These are phyloP conservation scores for Aphis gossypii DNA, from an alignment of 1,140 invertebrate species.

Conservation along the genomic window DNA sequence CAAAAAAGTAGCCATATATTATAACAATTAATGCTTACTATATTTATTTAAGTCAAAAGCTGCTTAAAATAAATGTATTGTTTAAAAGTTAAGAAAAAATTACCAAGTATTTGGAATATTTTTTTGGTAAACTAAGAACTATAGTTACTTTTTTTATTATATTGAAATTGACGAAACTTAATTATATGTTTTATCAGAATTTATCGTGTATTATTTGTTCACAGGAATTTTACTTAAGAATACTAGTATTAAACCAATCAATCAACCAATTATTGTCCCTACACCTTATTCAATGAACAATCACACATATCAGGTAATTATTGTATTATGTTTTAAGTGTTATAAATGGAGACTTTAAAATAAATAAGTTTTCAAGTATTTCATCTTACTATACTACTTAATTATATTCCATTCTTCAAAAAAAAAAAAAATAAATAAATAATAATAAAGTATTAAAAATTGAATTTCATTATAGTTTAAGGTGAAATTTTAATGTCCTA, in stretches of 20 bases:
- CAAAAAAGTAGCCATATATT: not conserved
- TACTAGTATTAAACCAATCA: slow-evolving; percentile 54
- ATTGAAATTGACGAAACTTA: not conserved
- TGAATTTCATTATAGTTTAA: no score
- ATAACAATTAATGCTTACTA: not conserved
- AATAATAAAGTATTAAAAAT: no score
- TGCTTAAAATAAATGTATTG: not conserved
- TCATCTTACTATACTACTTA: no score
- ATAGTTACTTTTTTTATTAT: not conserved
- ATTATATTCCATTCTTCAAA: no score
- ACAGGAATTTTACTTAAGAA: slow-evolving; percentile 42
- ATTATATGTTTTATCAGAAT: not conserved
- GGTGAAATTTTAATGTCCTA: no score
- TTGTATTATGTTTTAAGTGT: not conserved
- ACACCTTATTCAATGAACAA: slow-evolving; percentile 50
- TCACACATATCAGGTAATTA: slow-evolving; percentile 52
- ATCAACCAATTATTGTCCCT: slow-evolving; percentile 47
- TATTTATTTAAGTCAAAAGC: not conserved
- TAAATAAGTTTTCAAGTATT: no score
- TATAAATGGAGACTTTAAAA: not conserved
- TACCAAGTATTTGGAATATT: not conserved
- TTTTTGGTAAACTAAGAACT: not conserved
- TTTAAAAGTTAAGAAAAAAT: not conserved
- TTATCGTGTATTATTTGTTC: not conserved
- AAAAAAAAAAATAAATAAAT: no score